Percentiles rank a stretch among this genome's conserved stretches.
Evolutionary conservation across 2,797 vertebrate species (phyloP).

Genomic region (Picus viridis): DNA sequence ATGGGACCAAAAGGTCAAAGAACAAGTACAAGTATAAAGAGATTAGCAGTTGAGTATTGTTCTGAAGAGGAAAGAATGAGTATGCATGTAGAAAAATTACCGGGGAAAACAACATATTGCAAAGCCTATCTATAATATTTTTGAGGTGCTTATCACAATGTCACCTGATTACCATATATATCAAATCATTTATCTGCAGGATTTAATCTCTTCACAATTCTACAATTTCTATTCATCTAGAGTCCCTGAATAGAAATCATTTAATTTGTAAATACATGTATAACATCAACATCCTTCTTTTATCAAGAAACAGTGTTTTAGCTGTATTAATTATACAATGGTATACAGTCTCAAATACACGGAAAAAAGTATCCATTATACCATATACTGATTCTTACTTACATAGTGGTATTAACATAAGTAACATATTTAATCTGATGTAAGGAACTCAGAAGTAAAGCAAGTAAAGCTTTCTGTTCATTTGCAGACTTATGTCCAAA

Average conservation of each 20-base stretch:
- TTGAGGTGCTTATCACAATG: conserved; percentile 20
- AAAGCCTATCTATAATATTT: conserved; percentile 26
- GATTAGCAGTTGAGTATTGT: conserved; percentile 44
- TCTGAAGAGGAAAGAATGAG: conserved; percentile 43
- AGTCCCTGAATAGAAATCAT: neutral
- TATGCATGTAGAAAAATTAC: conserved; percentile 3
- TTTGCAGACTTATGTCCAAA: neutral
- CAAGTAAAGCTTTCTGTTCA: neutral
- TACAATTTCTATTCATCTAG: neutral
- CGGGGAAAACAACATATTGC: neutral
- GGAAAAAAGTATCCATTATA: neutral
- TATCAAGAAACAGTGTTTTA: neutral
- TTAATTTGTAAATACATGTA: conserved; percentile 1
- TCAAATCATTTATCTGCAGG: neutral
- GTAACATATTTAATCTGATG: neutral
- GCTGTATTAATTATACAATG: neutral
- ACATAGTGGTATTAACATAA: neutral
- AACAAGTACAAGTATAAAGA: conserved; percentile 58
- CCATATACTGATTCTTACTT: neutral
- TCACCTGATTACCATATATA: conserved; percentile 39
- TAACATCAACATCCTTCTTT: conserved; percentile 12
- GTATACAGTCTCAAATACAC: neutral
- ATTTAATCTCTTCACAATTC: neutral
- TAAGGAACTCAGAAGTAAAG: neutral
- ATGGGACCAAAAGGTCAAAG: conserved; percentile 62